Conservation (phyloP, 2,888 invertebrate species). For the Chrysina gloriosa region DNA sequence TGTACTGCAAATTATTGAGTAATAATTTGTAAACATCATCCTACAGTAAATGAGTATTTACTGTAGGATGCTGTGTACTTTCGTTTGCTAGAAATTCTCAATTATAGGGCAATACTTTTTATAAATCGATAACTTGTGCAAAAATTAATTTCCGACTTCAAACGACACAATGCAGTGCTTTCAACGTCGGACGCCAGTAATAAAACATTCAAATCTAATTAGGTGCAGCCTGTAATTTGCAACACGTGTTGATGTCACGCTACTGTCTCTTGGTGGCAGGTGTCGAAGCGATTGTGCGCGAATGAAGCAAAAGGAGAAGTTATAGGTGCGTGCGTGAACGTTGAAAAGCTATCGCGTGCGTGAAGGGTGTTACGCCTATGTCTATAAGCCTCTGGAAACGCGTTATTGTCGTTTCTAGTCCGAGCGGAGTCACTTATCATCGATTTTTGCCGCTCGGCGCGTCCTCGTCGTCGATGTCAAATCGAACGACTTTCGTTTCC, state of each 20-base stretch:
- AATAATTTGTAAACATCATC: not conserved
- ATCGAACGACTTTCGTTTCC: conserved; percentile 24
- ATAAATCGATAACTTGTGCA: not conserved
- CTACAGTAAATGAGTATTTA: not conserved
- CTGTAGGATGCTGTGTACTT: not conserved
- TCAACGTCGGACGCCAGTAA: conserved; percentile 5
- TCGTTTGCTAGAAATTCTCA: not conserved
- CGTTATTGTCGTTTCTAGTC: conserved; percentile 23
- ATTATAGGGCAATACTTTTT: not conserved
- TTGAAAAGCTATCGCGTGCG: conserved; percentile 38
- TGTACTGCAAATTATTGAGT: no score
- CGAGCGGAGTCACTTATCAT: conserved; percentile 23
- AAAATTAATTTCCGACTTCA: not conserved
- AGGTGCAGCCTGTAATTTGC: conserved; percentile 36
- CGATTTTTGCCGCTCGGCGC: conserved; percentile 21
- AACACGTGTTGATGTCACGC: conserved; percentile 40
- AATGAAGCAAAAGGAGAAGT: conserved; percentile 12
- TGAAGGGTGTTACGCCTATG: conserved; percentile 30
- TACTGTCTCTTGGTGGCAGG: conserved; percentile 34
- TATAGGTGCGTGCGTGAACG: conserved; percentile 39
- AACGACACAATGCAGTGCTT: not conserved
- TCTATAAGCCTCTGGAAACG: conserved; percentile 17
- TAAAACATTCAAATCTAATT: conserved; percentile 36
- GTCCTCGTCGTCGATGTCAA: not conserved
- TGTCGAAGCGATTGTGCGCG: not conserved